Base-by-base conservation (phyloP, 1,140 invertebrate genomes). In the Aphis craccivora region DNA sequence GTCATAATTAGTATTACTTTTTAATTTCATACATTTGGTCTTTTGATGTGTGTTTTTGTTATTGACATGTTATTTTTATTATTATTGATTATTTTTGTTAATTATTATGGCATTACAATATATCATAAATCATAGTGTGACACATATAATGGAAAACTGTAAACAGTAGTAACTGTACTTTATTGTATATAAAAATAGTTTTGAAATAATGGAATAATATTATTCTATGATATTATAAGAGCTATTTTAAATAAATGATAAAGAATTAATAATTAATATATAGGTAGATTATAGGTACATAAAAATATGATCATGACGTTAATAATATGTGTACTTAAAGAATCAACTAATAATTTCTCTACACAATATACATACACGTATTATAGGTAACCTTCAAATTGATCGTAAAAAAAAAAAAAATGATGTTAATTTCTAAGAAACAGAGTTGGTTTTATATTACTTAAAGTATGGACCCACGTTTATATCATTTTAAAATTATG, bases 381-480 rank as follows among this genome's bases (percentile, higher is more conserved):
- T n/a, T n/a, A n/a, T 67, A 37, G 37, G 37, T n/a, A 67, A 67
- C 30, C 9, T 18, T 67, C 4, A n/a, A n/a, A n/a, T n/a, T 67
- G 30, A 37, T 37, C 2, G 37, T 37, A 37, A 37, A 37, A 37
- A 37, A 37, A 67, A 67, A 67, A n/a, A 30, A 60, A 67, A 67
- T n/a, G 0, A 18, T 1, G 4, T 76, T n/a, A 0, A n/a, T n/a
- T 76, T 76, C n/a, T 18, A n/a, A n/a, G 30, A 6, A n/a, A n/a
- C 0, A 5, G 14, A 76, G 14, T n/a, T n/a, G 4, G 18, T 51
- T 51, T 51, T 51, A 51, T 51, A 51, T 51, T 51, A 51, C 18
- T 51, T 51, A 18, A 51, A 51, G 48, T 18, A 20, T 51, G 3
- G 14, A 30, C 25, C 18, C 30, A 18, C 0, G 1, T 18, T 76